phyloP scores from a whole-genome alignment of 2,888 invertebrate genomes.

The Pomacea canaliculata region DNA sequence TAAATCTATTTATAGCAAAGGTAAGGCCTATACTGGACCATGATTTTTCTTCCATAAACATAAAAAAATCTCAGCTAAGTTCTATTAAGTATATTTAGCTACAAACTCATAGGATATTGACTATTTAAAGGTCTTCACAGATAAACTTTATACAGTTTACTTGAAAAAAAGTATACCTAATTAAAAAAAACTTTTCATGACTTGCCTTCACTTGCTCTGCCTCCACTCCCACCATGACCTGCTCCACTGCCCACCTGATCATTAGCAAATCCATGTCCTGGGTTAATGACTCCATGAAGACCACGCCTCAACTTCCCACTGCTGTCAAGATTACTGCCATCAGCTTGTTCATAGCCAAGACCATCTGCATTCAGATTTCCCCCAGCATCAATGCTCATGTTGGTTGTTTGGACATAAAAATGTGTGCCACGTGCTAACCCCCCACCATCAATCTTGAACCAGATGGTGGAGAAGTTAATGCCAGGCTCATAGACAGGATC shows the following conservation, averaged over 20 bases:
- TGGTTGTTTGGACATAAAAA: slow-evolving; percentile 45
- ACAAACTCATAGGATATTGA: too few species aligned
- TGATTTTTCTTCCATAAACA: too few species aligned
- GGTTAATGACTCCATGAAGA: slow-evolving; percentile 46
- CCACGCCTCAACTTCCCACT: slow-evolving; percentile 32
- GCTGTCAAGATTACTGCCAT: slow-evolving; percentile 33
- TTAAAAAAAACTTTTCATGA: too few species aligned
- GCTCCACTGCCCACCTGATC: slow-evolving; percentile 44
- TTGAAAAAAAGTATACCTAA: too few species aligned
- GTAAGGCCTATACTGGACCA: too few species aligned
- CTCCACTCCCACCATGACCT: slow-evolving; percentile 58
- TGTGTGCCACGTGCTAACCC: slow-evolving; percentile 52
- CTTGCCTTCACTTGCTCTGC: slow-evolving; percentile 30
- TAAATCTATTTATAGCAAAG: too few species aligned
- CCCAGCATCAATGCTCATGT: slow-evolving; percentile 52
- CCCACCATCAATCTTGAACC: slow-evolving; percentile 54
- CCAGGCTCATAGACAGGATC: slow-evolving; percentile 49
- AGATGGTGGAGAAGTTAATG: slow-evolving; percentile 42
- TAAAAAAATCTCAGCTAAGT: too few species aligned
- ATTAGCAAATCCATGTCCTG: slow-evolving; percentile 44
- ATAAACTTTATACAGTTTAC: too few species aligned
- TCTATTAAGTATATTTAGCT: too few species aligned
- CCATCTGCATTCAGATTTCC: slow-evolving; percentile 49
- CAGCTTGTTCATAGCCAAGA: slow-evolving; percentile 45
- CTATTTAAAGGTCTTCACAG: too few species aligned